Conservation (phyloP, 1,140 invertebrate species). For the Orussus abietinus region DNA sequence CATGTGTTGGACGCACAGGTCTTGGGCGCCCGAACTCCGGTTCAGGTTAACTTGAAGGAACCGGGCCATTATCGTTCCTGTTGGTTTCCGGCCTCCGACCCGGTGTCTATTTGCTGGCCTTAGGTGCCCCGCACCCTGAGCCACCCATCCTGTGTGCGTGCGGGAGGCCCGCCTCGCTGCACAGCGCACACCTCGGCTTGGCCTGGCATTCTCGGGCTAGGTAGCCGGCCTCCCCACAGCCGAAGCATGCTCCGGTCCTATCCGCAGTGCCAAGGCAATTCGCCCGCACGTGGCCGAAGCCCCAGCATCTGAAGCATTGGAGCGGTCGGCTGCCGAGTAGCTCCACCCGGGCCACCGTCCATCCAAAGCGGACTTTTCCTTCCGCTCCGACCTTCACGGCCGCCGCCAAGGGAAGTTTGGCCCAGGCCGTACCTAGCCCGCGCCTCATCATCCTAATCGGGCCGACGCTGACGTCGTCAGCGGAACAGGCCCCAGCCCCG, state of each 20-base stretch:
- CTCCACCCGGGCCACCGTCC: neutral
- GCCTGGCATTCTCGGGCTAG: neutral
- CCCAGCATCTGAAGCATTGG: neutral
- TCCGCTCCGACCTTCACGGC: neutral
- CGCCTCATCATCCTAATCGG: neutral
- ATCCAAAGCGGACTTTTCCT: neutral
- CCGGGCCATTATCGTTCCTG: neutral
- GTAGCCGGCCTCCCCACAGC: neutral
- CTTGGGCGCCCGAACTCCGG: neutral
- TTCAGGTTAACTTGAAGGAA: neutral
- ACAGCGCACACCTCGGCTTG: neutral
- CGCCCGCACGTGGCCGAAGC: neutral
- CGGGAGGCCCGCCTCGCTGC: neutral
- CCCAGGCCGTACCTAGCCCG: neutral
- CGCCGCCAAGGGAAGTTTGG: too few relatives aligned
- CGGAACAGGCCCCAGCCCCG: neutral
- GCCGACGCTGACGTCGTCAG: neutral
- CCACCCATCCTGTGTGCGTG: neutral
- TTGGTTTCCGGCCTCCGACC: neutral
- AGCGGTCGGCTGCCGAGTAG: neutral
- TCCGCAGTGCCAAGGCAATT: neutral
- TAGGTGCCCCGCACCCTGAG: neutral
- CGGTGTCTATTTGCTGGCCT: neutral
- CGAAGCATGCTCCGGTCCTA: neutral
- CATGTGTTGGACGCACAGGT: neutral